Evolutionary conservation across 2,888 invertebrate genomes (phyloP), one percentile per base, ranked within the genome.

Genomic region (Axea sp.): DNA sequence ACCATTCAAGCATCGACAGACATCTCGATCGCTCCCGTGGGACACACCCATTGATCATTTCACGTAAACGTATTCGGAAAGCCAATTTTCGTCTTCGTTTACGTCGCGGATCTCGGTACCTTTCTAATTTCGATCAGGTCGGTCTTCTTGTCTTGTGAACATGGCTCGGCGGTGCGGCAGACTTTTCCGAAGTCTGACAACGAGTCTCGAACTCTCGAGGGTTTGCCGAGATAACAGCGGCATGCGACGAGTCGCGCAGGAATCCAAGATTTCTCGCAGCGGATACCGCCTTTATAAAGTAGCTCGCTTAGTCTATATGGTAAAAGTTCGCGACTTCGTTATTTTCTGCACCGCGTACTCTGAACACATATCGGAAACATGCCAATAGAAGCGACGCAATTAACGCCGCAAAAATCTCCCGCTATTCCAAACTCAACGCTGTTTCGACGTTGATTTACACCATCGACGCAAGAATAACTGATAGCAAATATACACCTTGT

Each of bases 181-280:
- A 45, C 45, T 41, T 67, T 59, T 57, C 57, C 41, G 33, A 57
- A 35, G 26, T 43, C 37, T 57, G 67, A 55, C 55, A 62, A 39
- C 47, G 2, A 39, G 43, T 33, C 26, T 33, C 41, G 33, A 35
- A 53, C 33, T 33, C 45, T 55, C 12, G 15, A 14, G 11, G 19
- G 51, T 17, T 11, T 14, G 19, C 22, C 12, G 37, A 55, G 69
- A 71, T 71, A 60, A 43, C 37, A 31, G 30, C 49, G 71, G 65
- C 65, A 72, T 53, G 59, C 72, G 64, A 64, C 57, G 57, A 51
- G 35, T 53, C 47, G 31, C 62, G 39, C 62, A 55, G 64, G 65
- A 73, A 73, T 65, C 47, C 60, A 26, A 73, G 68, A 68, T 68
- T 73, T 69, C 64, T 68, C 62, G 73, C 43, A 24, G 57, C 28